phyloP scores from a whole-genome alignment of 2,113 vertebrate species.

The Plestiodon gilberti region DNA sequence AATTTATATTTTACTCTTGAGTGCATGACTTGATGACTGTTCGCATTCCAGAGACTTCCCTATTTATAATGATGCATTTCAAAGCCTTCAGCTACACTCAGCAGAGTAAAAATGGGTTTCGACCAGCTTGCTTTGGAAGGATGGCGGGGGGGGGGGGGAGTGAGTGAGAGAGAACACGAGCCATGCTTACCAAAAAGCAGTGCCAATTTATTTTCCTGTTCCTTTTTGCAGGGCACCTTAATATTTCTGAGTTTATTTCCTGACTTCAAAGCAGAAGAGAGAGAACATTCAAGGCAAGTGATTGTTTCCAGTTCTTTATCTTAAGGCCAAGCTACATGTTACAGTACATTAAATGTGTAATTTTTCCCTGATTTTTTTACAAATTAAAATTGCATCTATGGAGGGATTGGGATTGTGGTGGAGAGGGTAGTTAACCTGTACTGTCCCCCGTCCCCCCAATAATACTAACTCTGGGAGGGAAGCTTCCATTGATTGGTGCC shows the following conservation, averaged over 20 bases:
- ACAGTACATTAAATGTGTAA: too few species aligned
- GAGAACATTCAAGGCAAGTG: background rate
- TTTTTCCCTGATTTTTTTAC: too few species aligned
- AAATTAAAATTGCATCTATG: too few species aligned
- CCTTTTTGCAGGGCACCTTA: background rate
- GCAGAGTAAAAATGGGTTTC: background rate
- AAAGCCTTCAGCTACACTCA: slow-evolving; percentile 1
- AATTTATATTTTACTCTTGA: background rate
- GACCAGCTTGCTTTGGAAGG: background rate
- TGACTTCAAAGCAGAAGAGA: background rate
- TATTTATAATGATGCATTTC: slow-evolving; percentile 10
- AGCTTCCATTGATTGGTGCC: too few species aligned
- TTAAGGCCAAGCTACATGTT: too few species aligned
- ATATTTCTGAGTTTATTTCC: background rate
- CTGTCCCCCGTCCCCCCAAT: too few species aligned
- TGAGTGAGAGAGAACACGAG: background rate
- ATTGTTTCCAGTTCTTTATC: background rate
- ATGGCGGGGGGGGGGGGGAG: background rate
- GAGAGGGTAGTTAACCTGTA: too few species aligned
- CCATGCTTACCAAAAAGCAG: background rate
- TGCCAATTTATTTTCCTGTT: background rate
- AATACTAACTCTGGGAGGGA: too few species aligned
- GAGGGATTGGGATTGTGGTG: too few species aligned
- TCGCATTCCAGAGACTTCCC: fast-evolving
- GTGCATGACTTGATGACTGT: background rate